Conservation (phyloP, 1,140 invertebrate genomes). For the Euschistus heros region DNA sequence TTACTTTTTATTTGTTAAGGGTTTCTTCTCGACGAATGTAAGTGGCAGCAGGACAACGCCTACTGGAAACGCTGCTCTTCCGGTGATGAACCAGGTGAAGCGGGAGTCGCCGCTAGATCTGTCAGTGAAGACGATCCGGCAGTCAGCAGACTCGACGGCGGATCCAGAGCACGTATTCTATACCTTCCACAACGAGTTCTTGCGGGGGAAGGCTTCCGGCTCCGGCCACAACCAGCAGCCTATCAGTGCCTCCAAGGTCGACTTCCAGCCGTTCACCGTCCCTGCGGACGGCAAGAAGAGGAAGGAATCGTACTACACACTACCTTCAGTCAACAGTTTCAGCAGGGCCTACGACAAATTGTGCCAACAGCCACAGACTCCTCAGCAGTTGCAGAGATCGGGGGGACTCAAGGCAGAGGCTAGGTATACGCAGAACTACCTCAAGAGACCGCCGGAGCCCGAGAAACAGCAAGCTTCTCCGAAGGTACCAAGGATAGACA, state of each 20-base stretch:
- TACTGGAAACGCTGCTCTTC: too few relatives aligned
- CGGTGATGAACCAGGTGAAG: conserved; percentile 35
- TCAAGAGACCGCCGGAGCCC: conserved; percentile 5
- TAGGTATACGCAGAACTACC: neutral
- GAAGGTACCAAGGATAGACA: conserved; percentile 41
- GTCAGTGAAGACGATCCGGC: conserved; percentile 74
- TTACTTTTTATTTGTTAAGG: too few relatives aligned
- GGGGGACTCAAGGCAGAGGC: conserved; percentile 11
- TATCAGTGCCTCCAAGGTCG: neutral
- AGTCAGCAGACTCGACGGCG: conserved; percentile 71
- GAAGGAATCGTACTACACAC: neutral
- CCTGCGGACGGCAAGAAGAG: conserved; percentile 2
- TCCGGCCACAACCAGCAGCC: neutral
- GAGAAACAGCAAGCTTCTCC: conserved; percentile 27
- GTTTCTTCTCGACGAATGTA: too few relatives aligned
- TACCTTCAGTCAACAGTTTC: conserved; percentile 2
- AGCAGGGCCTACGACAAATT: conserved; percentile 13
- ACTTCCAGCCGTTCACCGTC: neutral
- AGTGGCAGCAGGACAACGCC: too few relatives aligned
- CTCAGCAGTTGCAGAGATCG: conserved; percentile 24
- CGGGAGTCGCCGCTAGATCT: conserved; percentile 69
- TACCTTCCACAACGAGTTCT: neutral
- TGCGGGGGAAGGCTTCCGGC: neutral
- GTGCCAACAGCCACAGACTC: conserved; percentile 30
- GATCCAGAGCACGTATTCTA: conserved; percentile 34